Evolutionary conservation across 2,888 invertebrate species (phyloP).

Genomic region (Metopia argyrocephala): DNA sequence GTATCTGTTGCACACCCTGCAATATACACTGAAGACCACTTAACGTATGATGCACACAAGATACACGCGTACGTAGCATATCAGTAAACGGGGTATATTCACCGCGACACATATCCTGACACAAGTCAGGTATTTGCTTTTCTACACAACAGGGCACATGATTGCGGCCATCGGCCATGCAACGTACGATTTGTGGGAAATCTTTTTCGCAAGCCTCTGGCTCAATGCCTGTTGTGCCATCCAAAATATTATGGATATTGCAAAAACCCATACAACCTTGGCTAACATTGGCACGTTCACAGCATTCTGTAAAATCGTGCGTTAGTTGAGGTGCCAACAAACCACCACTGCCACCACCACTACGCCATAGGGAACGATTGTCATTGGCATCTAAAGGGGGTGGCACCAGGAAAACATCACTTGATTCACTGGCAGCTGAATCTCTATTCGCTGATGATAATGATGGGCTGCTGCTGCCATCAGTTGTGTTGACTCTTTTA

Average conservation of each 20-base stretch:
- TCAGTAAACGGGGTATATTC: conserved; percentile 92
- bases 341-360: conserved; percentile 69
- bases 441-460: conserved; percentile 41
- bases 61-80: conserved; percentile 90
- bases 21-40: conserved; percentile 90
- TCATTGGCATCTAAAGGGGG: conserved; percentile 73
- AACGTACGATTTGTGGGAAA: conserved; percentile 88
- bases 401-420: conserved; percentile 73
- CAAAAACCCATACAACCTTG: conserved; percentile 88
- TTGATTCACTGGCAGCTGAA: conserved; percentile 67
- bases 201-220: conserved; percentile 89
- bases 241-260: conserved; percentile 86
- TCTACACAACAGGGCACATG: conserved; percentile 91
- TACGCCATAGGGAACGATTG: conserved; percentile 74
- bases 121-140: conserved; percentile 89
- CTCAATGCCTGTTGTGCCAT: conserved; percentile 88
- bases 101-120: conserved; percentile 91
- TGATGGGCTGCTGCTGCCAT: conserved; percentile 8
- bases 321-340: conserved; percentile 77
- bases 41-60: conserved; percentile 89
- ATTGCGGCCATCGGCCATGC: conserved; percentile 90
- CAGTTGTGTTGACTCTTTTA: conserved; percentile 43
- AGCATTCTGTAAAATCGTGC: conserved; percentile 91
- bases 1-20: conserved; percentile 85
- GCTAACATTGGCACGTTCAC: conserved; percentile 85